Percentiles rank a stretch among this genome's conserved stretches.
Conservation (phyloP, 2,888 invertebrate species). For the Liodrosophila aerea region DNA sequence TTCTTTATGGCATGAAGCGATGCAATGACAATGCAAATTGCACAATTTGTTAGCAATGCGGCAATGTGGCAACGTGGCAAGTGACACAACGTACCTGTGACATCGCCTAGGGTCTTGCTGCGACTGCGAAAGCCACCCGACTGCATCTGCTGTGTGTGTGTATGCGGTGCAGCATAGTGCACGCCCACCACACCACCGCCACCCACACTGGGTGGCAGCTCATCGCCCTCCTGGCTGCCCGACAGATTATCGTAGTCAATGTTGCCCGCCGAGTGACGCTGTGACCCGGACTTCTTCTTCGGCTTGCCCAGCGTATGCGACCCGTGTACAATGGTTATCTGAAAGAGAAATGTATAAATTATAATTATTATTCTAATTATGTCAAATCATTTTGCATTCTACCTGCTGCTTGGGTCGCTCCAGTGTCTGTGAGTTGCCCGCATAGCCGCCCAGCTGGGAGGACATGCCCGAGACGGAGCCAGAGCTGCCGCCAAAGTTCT, state of each 20-base stretch:
- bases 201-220: constrained; percentile 82
- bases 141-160: constrained; percentile 79
- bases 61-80: no score
- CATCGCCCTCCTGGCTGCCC: constrained; percentile 89
- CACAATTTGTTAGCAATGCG: constrained; percentile 12
- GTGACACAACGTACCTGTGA: constrained; percentile 86
- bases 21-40: constrained; percentile 6
- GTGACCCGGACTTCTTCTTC: constrained; percentile 89
- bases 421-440: constrained; percentile 85
- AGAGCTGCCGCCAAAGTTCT: constrained; percentile 85
- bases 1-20: constrained; percentile 57
- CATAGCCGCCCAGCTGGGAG: constrained; percentile 78
- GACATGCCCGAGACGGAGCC: constrained; percentile 82
- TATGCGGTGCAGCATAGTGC: constrained; percentile 67
- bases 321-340: constrained; percentile 88
- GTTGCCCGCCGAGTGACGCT: constrained; percentile 91
- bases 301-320: constrained; percentile 93
- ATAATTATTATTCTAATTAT: no score
- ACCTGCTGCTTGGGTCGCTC: constrained; percentile 87
- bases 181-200: constrained; percentile 56
- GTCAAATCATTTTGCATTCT: neutral
- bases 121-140: constrained; percentile 88
- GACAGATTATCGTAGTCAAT: constrained; percentile 92
- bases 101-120: constrained; percentile 95
- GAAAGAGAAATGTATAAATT: neutral